Evolutionary conservation across 2,797 vertebrate species (phyloP).

Genomic region (Fistularia commersonii): DNA sequence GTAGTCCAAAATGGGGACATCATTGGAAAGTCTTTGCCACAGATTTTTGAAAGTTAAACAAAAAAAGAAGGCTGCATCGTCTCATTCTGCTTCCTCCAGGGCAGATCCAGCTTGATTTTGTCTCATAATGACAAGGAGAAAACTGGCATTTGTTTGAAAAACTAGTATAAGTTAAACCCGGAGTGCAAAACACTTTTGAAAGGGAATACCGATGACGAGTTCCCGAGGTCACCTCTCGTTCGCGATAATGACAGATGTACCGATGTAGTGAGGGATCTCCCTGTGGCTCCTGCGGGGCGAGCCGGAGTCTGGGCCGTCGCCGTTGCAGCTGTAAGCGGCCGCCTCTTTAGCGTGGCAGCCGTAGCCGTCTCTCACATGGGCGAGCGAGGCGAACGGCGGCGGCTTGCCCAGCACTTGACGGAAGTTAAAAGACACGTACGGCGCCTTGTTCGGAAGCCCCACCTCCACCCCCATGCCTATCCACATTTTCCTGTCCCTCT

Average conservation of each 20-base stretch:
- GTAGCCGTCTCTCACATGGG: slow-evolving; percentile 64
- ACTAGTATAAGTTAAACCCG: no score
- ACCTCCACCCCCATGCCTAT: slow-evolving; percentile 48
- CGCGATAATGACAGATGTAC: slow-evolving; percentile 89
- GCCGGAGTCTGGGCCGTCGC: slow-evolving; percentile 71
- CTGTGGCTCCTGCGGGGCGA: slow-evolving; percentile 72
- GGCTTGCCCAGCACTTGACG: slow-evolving; percentile 83
- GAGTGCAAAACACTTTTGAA: not conserved
- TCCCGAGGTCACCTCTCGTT: slow-evolving; percentile 85
- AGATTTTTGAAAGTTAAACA: no score
- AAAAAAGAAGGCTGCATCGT: no score
- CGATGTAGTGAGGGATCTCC: slow-evolving; percentile 83
- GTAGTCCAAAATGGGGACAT: no score
- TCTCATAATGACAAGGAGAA: no score
- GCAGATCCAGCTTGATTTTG: no score
- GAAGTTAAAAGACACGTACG: slow-evolving; percentile 85
- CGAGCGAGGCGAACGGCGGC: slow-evolving; percentile 62
- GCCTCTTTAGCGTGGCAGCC: slow-evolving; percentile 65
- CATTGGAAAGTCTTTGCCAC: no score
- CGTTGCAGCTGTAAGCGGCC: slow-evolving; percentile 69
- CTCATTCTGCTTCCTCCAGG: no score
- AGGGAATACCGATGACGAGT: not conserved
- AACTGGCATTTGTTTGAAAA: no score
- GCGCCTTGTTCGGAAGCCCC: slow-evolving; percentile 67
- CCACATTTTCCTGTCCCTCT: slow-evolving; percentile 55